Evolutionary conservation across 2,888 invertebrate genomes (phyloP), one percentile per base, ranked within the genome.

Genomic region (Resseliella maxima): DNA sequence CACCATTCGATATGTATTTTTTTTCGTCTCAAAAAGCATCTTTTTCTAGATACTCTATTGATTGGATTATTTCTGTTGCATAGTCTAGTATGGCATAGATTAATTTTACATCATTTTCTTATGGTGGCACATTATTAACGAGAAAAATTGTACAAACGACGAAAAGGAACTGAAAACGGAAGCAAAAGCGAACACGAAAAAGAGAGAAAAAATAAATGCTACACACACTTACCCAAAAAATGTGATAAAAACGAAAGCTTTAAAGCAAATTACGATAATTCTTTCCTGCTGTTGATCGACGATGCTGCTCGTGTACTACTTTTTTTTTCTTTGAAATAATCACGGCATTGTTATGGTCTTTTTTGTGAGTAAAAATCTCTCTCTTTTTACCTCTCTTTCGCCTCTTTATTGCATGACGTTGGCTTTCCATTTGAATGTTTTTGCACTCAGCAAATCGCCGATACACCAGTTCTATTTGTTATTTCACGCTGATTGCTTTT

Each of bases 191-290:
- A 59, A 24, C 24, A 10, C 2, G 59, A 8, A 8, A 24, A 3
- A 59, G 59, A 59, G 24, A 24, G n/a, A 3, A 59, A 81, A 35
- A 59, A 2, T 12, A 15, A 72, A 83, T 36, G 36, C 38, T 38
- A 83, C 3, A 83, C n/a, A 38, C 0, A 24, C 1, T n/a, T n/a
- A n/a, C n/a, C n/a, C 2, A 83, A 83, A 83, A 83, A 6, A 38
- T 83, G 38, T 38, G 83, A 83, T 38, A 83, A 83, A 83, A 83
- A 83, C 81, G 83, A 83, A 83, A 83, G 83, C 83, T 83, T 83
- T 83, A 83, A 83, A 83, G 41, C 36, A 83, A 83, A 83, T 83
- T 83, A 83, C 83, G 83, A 83, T 83, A 83, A 83, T 83, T 83
- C 38, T 83, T 83, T 83, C 83, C 83, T 83, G 38, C 38, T 83